Evolutionary conservation across 2,113 vertebrate species (phyloP), one percentile per base, ranked within the genome.

Genomic region (Eurystomus gularis): DNA sequence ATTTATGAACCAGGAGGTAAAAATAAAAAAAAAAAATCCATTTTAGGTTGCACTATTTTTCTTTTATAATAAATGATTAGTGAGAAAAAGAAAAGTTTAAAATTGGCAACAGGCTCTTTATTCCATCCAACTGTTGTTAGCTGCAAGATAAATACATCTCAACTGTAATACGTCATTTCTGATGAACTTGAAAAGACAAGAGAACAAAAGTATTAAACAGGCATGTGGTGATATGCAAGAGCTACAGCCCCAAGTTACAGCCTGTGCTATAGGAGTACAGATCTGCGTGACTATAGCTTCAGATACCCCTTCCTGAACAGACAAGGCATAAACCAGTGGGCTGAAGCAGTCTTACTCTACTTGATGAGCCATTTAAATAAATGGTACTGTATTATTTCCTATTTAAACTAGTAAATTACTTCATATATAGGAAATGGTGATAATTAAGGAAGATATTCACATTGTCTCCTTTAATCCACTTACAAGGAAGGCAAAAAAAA

Each of bases 51-150:
- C 11, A 28, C 80, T 61, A 44, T 95, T 97, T 96, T 95, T 97
- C 96, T 97, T 96, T 65, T 49, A 39, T 93, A 84, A 86, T 60
- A 87, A 93, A 93, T 60, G 75, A 94, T 89, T 70, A 88, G 76
- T 39, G 52, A 93, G 60, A 26, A 55, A 83, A 88, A 75, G 58
- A 70, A 82, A 95, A 88, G 12, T 71, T 96, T 92, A 76, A 95
- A 93, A 96, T 77, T 84, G 94, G 76, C 83, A 87, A 81, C 91
- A 78, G 18, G 29, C 15, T 86, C 71, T 91, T 95, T 81, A 93
- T 85, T 91, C 57, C 20, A 62, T 31, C 79, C 90, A 76, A 26
- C 60, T 61, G 81, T 78, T 90, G 66, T 82, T 85, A 66, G 48
- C 28, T 70, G 51, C 84, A 93, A 96, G 96, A 93, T 71, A 90